Conservation (phyloP, 2,888 invertebrate genomes). For the Drosophila neotestacea region DNA sequence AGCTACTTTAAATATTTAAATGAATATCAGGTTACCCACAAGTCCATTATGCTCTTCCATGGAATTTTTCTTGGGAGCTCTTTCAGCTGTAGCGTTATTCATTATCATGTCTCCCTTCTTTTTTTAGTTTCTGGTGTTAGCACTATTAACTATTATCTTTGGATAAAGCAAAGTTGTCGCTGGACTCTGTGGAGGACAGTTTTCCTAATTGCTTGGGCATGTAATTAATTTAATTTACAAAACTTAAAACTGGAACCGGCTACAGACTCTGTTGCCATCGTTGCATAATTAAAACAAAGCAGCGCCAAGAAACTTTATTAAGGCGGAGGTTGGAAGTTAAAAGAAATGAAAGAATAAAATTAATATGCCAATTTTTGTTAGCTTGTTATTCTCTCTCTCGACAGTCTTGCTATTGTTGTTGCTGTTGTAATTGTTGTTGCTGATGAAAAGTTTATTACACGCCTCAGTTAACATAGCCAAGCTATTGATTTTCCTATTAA, state of each 20-base stretch:
- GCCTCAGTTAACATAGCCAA: conserved; percentile 62
- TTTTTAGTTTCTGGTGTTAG: conserved; percentile 30
- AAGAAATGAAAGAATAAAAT: conserved; percentile 43
- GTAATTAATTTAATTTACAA: conserved; percentile 67
- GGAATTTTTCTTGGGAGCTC: conserved; percentile 4
- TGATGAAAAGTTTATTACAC: conserved; percentile 52
- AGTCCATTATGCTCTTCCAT: conserved; percentile 2
- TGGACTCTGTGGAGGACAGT: conserved; percentile 57
- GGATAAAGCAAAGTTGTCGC: conserved; percentile 54
- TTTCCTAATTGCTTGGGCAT: conserved; percentile 67
- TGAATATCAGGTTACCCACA: not conserved
- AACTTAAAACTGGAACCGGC: conserved; percentile 61
- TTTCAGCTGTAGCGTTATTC: conserved; percentile 7
- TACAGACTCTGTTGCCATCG: conserved; percentile 38
- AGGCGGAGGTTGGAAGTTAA: conserved; percentile 28
- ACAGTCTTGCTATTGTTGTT: conserved; percentile 8
- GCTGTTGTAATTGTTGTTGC: not conserved
- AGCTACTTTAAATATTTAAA: not conserved
- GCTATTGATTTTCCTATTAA: conserved; percentile 56
- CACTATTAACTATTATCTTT: conserved; percentile 65
- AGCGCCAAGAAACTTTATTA: conserved; percentile 62
- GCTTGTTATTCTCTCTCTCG: conserved; percentile 18
- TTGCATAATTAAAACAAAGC: conserved; percentile 69
- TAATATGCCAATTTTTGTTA: conserved; percentile 62
- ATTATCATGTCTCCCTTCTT: conserved; percentile 8